Conservation (phyloP, 2,797 vertebrate species). For the Crypturellus tataupa region DNA sequence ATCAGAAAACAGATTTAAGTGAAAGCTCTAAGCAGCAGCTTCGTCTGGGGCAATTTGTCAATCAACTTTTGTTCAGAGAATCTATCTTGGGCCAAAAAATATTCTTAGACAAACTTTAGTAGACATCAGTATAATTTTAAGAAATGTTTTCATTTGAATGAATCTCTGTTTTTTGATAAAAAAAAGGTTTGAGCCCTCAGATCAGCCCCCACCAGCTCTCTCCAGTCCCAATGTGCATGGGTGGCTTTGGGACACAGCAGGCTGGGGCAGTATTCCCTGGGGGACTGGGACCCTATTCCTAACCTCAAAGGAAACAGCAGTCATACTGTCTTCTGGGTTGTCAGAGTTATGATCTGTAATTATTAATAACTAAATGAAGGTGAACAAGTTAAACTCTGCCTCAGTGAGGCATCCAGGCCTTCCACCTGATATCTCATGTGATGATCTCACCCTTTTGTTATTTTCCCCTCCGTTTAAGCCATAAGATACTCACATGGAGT, state of each 20-base stretch:
- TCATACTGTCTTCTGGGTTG: background rate
- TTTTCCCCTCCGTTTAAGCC: background rate
- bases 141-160: background rate
- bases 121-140: background rate
- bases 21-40: background rate
- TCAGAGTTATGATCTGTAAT: background rate
- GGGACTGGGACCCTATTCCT: rapidly evolving
- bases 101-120: background rate
- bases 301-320: background rate
- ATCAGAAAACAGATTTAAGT: background rate
- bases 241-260: background rate
- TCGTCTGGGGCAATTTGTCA: background rate
- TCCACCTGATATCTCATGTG: rapidly evolving
- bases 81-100: background rate
- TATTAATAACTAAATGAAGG: background rate
- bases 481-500: background rate
- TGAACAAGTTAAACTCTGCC: background rate
- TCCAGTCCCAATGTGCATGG: background rate
- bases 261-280: rapidly evolving
- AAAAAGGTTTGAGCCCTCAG: background rate
- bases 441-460: background rate
- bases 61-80: background rate
- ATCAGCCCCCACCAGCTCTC: background rate
- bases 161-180: rapidly evolving
- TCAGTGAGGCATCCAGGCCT: rapidly evolving